phyloP scores from a whole-genome alignment of 1,140 invertebrate species.

The Megathymus violae region DNA sequence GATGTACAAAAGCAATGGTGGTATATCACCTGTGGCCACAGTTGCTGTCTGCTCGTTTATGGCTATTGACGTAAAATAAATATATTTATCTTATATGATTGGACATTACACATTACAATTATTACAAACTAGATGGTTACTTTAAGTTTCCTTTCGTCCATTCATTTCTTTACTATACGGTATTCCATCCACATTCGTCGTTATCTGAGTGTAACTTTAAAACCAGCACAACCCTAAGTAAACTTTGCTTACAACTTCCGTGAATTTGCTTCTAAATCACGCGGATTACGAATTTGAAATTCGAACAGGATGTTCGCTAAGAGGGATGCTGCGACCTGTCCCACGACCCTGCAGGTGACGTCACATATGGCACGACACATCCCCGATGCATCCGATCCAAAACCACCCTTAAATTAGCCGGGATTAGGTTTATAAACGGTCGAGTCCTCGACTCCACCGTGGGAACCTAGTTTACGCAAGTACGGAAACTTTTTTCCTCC shows the following conservation, averaged over 20 bases:
- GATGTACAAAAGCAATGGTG: too few relatives aligned
- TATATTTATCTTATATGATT: too few relatives aligned
- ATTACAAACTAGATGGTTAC: too few relatives aligned
- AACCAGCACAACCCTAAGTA: slow-evolving; percentile 20
- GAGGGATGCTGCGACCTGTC: slow-evolving; percentile 77
- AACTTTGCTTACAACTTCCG: slow-evolving; percentile 9
- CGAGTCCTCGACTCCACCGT: slow-evolving; percentile 42
- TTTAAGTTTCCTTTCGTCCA: too few relatives aligned
- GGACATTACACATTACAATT: too few relatives aligned
- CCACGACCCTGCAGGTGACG: slow-evolving; percentile 75
- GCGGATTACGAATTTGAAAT: slow-evolving; percentile 53
- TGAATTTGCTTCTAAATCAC: slow-evolving; percentile 33
- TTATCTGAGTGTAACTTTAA: too few relatives aligned
- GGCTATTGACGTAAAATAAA: too few relatives aligned
- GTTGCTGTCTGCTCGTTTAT: too few relatives aligned
- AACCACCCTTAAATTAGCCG: slow-evolving; percentile 37
- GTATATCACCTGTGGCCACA: too few relatives aligned
- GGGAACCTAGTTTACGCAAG: slow-evolving; percentile 68
- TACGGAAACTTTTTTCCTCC: slow-evolving; percentile 62
- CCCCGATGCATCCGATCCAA: slow-evolving; percentile 29
- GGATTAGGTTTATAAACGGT: slow-evolving; percentile 28
- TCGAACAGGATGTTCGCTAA: slow-evolving; percentile 70
- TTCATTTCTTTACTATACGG: too few relatives aligned
- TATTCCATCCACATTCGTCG: too few relatives aligned
- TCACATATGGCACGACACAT: slow-evolving; percentile 47